phyloP scores from a whole-genome alignment of 2,888 invertebrate genomes.

The Leptinotarsa peninsularis region DNA sequence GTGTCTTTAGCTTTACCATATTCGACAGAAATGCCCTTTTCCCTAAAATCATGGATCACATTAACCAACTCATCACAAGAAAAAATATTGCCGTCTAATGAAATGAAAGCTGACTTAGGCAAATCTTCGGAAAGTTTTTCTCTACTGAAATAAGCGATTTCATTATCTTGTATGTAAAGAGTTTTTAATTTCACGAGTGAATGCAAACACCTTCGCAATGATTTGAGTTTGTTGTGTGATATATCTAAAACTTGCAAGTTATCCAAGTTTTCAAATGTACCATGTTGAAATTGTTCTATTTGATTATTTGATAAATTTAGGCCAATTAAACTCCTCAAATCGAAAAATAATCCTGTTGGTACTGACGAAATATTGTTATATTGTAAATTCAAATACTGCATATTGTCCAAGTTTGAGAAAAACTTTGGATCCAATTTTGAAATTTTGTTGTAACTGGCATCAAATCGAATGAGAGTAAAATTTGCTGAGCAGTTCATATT shows the following conservation, averaged over 20 bases:
- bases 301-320: conserved; percentile 31
- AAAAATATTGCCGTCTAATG: conserved; percentile 26
- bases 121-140: conserved; percentile 15
- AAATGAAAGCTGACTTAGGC: conserved; percentile 7
- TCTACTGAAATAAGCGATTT: conserved; percentile 2
- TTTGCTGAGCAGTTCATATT: not conserved
- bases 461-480: not conserved
- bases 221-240: conserved; percentile 26
- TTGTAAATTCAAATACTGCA: conserved; percentile 7
- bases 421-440: not conserved
- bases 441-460: not conserved
- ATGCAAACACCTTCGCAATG: conserved; percentile 28
- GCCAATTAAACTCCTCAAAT: conserved; percentile 15
- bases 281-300: conserved; percentile 25
- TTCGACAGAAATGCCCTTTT: not conserved
- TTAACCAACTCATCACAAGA: conserved; percentile 27
- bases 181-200: conserved; percentile 1
- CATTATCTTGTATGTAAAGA: conserved; percentile 23
- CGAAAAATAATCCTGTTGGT: conserved; percentile 25
- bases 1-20: conserved; percentile 10
- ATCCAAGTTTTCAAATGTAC: conserved; percentile 22
- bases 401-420: not conserved
- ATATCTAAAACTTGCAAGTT: conserved; percentile 29
- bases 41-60: conserved; percentile 3
- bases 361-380: conserved; percentile 19